phyloP scores from a whole-genome alignment of 2,113 vertebrate genomes.

The Syngnathus typhle region DNA sequence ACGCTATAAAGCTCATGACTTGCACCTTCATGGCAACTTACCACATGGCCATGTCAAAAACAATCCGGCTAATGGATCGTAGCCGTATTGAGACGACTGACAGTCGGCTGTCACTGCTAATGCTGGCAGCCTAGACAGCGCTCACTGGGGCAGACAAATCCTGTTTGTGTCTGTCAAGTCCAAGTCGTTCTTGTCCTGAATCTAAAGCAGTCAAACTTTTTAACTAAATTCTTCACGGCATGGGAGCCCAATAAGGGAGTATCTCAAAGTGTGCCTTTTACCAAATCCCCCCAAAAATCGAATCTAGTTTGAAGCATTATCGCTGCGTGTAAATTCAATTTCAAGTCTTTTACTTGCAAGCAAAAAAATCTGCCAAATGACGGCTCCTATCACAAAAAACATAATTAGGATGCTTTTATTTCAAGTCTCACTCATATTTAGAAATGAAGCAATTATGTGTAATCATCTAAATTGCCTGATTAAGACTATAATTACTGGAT shows the following conservation, averaged over 20 bases:
- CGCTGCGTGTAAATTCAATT: background rate
- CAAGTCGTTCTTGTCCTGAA: constrained; percentile 40
- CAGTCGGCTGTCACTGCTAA: constrained; percentile 53
- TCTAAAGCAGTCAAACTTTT: constrained; percentile 41
- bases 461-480: constrained; percentile 27
- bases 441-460: too few relatives aligned
- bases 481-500: constrained; percentile 32
- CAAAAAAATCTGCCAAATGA: too few relatives aligned
- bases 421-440: too few relatives aligned
- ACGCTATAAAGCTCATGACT: constrained; percentile 16
- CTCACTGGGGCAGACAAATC: constrained; percentile 54
- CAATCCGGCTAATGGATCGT: constrained; percentile 57
- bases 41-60: constrained; percentile 52
- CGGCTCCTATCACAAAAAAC: too few relatives aligned
- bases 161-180: constrained; percentile 46
- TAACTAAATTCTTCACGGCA: background rate
- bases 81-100: constrained; percentile 59
- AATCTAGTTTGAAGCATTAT: background rate
- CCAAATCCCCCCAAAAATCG: background rate
- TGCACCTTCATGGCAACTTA: constrained; percentile 15
- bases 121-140: constrained; percentile 39
- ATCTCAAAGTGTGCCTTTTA: background rate
- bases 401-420: too few relatives aligned
- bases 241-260: background rate
- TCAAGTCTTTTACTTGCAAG: too few relatives aligned